Evolutionary conservation across 2,888 invertebrate genomes (phyloP).

Genomic region (Melipona bicolor): DNA sequence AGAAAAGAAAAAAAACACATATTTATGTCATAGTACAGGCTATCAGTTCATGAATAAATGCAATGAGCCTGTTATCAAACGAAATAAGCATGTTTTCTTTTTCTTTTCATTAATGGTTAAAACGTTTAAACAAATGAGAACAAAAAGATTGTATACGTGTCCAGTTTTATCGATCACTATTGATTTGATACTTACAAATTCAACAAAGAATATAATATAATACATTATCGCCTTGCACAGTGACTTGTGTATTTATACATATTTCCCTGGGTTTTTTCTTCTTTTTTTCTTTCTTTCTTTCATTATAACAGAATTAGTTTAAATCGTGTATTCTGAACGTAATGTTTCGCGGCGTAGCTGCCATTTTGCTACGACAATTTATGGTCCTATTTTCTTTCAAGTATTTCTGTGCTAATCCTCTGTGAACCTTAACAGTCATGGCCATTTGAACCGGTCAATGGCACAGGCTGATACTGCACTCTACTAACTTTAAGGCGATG

Average conservation of each 20-base stretch:
- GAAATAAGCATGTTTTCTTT: slow-evolving; percentile 41
- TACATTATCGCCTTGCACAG: slow-evolving; percentile 27
- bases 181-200: slow-evolving; percentile 18
- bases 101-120: background rate
- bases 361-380: slow-evolving; percentile 58
- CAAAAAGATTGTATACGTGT: slow-evolving; percentile 5
- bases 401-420: slow-evolving; percentile 56
- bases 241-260: slow-evolving; percentile 10
- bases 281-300: slow-evolving; percentile 24
- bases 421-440: slow-evolving; percentile 58
- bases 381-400: slow-evolving; percentile 64
- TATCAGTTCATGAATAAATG: slow-evolving; percentile 52
- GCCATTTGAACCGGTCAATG: slow-evolving; percentile 71
- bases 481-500: slow-evolving; percentile 67
- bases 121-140: slow-evolving; percentile 37
- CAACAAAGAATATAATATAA: slow-evolving; percentile 26
- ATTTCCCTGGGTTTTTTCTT: background rate
- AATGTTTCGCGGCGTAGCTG: slow-evolving; percentile 50
- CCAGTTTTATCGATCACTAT: slow-evolving; percentile 3
- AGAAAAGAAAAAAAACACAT: slow-evolving; percentile 2
- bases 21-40: slow-evolving; percentile 29
- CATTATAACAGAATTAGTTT: slow-evolving; percentile 39
- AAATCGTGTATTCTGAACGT: slow-evolving; percentile 46
- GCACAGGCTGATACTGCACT: slow-evolving; percentile 64
- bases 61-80: slow-evolving; percentile 55